Conservation (phyloP, 1,140 invertebrate species). For the Drosophila mayri region DNA sequence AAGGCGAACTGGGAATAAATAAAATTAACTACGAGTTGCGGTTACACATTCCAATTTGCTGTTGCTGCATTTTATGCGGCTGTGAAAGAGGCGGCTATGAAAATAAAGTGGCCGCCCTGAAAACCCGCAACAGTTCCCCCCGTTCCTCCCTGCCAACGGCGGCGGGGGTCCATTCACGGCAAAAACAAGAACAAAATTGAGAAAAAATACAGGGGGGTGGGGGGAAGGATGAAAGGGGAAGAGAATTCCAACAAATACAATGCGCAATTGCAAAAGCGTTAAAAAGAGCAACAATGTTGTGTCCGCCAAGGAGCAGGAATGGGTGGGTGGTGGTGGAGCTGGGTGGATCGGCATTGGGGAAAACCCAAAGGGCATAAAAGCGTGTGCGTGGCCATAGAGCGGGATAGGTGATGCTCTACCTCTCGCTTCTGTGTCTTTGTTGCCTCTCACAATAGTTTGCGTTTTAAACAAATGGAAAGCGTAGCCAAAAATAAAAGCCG, state of each 20-base stretch:
- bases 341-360: slow-evolving; percentile 14
- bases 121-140: slow-evolving; percentile 33
- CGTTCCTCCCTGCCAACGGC: neutral
- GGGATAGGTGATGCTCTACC: slow-evolving; percentile 30
- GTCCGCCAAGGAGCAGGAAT: slow-evolving; percentile 11
- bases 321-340: neutral
- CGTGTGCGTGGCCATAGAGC: slow-evolving; percentile 35
- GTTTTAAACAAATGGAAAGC: slow-evolving; percentile 81
- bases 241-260: slow-evolving; percentile 80
- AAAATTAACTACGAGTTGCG: slow-evolving; percentile 81
- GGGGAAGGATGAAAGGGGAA: neutral
- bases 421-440: slow-evolving; percentile 38
- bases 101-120: slow-evolving; percentile 76
- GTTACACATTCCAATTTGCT: slow-evolving; percentile 83
- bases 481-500: slow-evolving; percentile 73
- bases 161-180: slow-evolving; percentile 22
- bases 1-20: slow-evolving; percentile 63
- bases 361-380: slow-evolving; percentile 62
- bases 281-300: slow-evolving; percentile 81
- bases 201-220: slow-evolving; percentile 8
- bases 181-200: slow-evolving; percentile 39
- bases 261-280: slow-evolving; percentile 75
- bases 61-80: slow-evolving; percentile 81
- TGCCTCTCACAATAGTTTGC: slow-evolving; percentile 73
- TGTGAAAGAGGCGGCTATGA: slow-evolving; percentile 81